Percentiles rank a stretch among this genome's conserved stretches.
Conservation (phyloP, 2,888 invertebrate species). For the Icerya purchasi region DNA sequence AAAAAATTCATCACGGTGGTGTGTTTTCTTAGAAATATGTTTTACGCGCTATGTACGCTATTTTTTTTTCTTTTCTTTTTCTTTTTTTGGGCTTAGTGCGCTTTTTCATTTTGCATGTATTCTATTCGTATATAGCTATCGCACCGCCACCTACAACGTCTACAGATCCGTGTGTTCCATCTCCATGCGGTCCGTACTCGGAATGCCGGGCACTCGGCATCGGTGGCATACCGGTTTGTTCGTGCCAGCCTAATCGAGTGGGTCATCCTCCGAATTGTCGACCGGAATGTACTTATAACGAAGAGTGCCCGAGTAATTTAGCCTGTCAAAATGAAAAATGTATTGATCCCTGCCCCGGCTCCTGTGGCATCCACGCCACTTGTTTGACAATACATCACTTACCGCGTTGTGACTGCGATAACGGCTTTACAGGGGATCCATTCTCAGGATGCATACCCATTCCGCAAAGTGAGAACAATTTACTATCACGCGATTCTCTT, state of each 20-base stretch:
- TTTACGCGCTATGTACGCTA: too few relatives aligned
- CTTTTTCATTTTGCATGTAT: too few relatives aligned
- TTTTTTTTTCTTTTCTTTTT: too few relatives aligned
- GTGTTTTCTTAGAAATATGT: too few relatives aligned
- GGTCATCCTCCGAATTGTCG: constrained; percentile 40
- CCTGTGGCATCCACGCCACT: constrained; percentile 42
- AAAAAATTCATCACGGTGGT: too few relatives aligned
- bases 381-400: constrained; percentile 36
- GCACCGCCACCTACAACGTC: neutral
- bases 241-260: constrained; percentile 34
- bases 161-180: constrained; percentile 20
- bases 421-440: constrained; percentile 39
- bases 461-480: constrained; percentile 36
- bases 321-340: constrained; percentile 33
- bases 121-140: too few relatives aligned
- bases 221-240: constrained; percentile 31
- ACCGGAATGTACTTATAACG: constrained; percentile 38
- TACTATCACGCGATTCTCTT: too few relatives aligned
- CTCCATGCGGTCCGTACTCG: constrained; percentile 38
- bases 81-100: too few relatives aligned
- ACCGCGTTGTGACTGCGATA: constrained; percentile 30
- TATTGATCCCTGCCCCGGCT: constrained; percentile 39
- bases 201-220: constrained; percentile 30
- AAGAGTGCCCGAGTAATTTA: constrained; percentile 31
- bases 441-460: constrained; percentile 32